Conservation (phyloP, 2,113 vertebrate species). For the Catharus bicknelli region DNA sequence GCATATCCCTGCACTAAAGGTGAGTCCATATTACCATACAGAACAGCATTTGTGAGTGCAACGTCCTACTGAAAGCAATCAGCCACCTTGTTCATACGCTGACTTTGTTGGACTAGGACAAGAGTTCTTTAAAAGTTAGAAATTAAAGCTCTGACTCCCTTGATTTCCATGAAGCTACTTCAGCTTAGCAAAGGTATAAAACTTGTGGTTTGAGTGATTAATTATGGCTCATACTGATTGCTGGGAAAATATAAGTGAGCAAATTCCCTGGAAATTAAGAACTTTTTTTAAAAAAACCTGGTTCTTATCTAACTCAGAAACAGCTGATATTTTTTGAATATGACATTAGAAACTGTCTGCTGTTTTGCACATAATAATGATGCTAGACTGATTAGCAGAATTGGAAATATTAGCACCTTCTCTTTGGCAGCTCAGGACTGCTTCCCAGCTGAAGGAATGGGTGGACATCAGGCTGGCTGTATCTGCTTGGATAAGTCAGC, state of each 20-base stretch:
- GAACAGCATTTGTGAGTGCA: neutral
- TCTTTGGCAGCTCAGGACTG: neutral
- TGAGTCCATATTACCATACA: neutral
- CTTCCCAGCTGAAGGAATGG: neutral
- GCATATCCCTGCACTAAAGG: neutral
- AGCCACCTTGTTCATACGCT: neutral
- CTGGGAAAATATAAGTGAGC: neutral
- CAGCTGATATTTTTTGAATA: neutral
- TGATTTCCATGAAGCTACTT: neutral
- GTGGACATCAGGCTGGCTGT: neutral
- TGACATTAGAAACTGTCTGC: neutral
- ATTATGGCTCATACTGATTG: neutral
- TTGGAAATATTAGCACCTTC: neutral
- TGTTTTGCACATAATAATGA: neutral
- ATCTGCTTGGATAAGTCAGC: neutral
- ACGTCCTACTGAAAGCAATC: neutral
- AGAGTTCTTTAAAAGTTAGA: neutral
- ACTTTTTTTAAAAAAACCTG: neutral
- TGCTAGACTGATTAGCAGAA: neutral
- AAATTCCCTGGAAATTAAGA: neutral
- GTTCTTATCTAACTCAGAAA: neutral
- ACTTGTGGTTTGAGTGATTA: neutral
- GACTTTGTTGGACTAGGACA: neutral
- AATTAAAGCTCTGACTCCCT: neutral
- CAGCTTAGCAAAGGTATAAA: neutral